phyloP scores from a whole-genome alignment of 2,113 vertebrate genomes.

The Saguinus imperator region DNA sequence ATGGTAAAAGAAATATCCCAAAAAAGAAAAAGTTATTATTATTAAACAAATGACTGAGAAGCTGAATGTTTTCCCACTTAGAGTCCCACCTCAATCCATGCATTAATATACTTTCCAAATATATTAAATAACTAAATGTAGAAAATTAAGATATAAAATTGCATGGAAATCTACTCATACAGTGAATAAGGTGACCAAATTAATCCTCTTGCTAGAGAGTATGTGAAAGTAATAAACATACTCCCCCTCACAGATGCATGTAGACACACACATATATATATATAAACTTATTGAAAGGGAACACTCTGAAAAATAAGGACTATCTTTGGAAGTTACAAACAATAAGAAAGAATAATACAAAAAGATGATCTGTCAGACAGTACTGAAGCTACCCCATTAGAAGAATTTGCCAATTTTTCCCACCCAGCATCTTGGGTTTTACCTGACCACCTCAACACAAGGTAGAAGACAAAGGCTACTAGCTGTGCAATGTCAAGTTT shows the following conservation, averaged over 20 bases:
- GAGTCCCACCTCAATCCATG: neutral
- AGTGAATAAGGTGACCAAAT: neutral
- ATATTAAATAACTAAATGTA: neutral
- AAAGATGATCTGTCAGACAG: neutral
- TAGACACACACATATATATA: neutral
- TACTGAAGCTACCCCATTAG: too few relatives aligned
- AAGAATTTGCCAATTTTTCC: neutral
- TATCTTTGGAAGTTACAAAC: neutral
- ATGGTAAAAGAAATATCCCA: neutral
- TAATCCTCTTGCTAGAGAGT: neutral
- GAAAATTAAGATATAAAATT: neutral
- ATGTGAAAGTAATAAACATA: neutral
- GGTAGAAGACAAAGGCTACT: neutral
- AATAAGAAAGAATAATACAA: neutral
- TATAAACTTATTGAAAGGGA: neutral
- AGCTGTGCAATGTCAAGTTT: neutral
- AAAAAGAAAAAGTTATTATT: neutral
- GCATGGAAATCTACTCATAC: neutral
- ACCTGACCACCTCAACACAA: neutral
- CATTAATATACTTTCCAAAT: neutral
- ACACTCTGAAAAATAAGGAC: neutral
- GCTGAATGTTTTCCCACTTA: neutral
- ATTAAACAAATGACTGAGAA: neutral
- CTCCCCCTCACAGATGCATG: neutral
- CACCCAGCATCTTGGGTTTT: neutral